These are phyloP conservation scores for Mola mola DNA, from an alignment of 2,113 vertebrate genomes.

Conservation along the genomic window DNA sequence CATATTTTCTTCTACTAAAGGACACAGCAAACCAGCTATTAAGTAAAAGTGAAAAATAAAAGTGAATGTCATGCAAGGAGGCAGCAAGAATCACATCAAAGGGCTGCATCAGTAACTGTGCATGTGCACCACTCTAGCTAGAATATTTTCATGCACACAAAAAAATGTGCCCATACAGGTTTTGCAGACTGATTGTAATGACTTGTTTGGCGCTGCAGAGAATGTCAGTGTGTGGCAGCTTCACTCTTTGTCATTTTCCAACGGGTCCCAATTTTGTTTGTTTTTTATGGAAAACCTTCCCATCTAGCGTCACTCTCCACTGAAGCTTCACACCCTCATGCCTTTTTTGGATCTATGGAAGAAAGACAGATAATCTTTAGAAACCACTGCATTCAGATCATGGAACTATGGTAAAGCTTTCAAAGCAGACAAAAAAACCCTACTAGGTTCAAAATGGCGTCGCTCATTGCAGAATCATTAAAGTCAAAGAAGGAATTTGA, in stretches of 20 bases:
- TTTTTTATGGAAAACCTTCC: constrained; percentile 27
- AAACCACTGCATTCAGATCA: not conserved
- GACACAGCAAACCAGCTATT: no score
- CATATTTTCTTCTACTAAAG: no score
- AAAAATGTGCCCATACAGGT: not conserved
- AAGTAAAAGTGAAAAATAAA: no score
- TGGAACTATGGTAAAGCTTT: not conserved
- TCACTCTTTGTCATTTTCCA: not conserved
- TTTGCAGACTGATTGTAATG: not conserved
- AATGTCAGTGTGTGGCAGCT: no score
- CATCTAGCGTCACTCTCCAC: constrained; percentile 35
- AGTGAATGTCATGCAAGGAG: no score
- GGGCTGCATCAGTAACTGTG: no score
- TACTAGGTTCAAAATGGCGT: constrained; percentile 42
- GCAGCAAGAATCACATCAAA: no score
- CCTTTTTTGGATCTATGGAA: constrained; percentile 9
- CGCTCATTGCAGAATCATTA: not conserved
- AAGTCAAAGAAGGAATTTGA: constrained; percentile 3
- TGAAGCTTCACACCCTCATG: not conserved
- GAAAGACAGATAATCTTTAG: not conserved
- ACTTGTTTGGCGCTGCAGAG: not conserved
- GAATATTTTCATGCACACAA: not conserved
- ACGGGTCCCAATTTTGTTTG: not conserved
- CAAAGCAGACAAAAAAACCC: not conserved
- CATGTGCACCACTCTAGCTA: no score